Base-by-base conservation (phyloP, 2,113 vertebrate genomes). In the Gallinago media region DNA sequence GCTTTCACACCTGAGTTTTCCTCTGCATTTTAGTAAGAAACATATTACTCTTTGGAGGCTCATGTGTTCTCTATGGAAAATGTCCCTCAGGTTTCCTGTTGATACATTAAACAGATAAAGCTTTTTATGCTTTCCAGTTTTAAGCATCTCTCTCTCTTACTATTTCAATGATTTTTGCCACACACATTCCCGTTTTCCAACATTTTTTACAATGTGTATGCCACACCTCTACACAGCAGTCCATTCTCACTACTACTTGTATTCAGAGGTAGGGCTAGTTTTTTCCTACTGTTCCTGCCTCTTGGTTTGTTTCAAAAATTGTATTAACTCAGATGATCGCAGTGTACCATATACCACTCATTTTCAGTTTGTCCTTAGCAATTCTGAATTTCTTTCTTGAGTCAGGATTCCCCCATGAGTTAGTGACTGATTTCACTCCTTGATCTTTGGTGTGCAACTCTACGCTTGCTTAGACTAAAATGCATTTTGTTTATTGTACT, bases 261-360 rank as follows among this genome's bases (percentile, higher is more conserved):
- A 42, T 18, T 83, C 31, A 47, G 49, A 27, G 19, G 14, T 23
- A 70, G 36, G 20, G 9, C 6, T 42, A 31, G 1, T 19, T 72
- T 88, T 89, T 65, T 31, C 32, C 18, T 68, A 3, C 27, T 56
- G 31, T 67, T 72, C 32, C 32, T 27, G 46, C 25, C 21, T 63
- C 25, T n/a, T 54, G 25, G 4, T 66, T 88, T 85, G 23, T 50
- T 66, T 14, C 19, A 65, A 55, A 70, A 61, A 32, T 46, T 0
- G 0, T 31, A 13, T 58, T 61, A 79, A 63, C 22, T 63, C 56
- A 19, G 9, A 50, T 80, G 58, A 47, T 36, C 26, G 26, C 36
- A 58, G 5, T 0, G 2, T 79, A 72, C 54, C 8, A 6, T 11
- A 26, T 7, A 38, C 25, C 1, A 1, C 46, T 80, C 23, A 16